Evolutionary conservation across 2,113 vertebrate species (phyloP).

Genomic region (Neogobius melanostomus): DNA sequence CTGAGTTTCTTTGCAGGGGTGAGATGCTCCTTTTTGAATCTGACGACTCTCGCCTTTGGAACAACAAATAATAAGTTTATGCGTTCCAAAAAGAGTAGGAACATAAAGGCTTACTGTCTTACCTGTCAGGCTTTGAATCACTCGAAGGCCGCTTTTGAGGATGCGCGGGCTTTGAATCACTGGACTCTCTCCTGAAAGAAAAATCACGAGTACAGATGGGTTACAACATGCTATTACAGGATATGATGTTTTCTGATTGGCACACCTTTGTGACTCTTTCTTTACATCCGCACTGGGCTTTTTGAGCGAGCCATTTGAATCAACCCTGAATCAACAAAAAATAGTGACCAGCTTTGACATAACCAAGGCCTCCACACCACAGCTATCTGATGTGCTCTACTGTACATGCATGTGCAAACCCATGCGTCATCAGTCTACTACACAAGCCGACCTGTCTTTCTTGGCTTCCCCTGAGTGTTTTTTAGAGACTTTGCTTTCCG

Average conservation of each 20-base stretch:
- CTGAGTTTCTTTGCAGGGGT: conserved; percentile 80
- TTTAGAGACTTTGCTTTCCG: conserved; percentile 68
- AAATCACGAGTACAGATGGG: conserved; percentile 10
- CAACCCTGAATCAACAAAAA: conserved; percentile 66
- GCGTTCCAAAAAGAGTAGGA: neutral
- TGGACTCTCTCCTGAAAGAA: conserved; percentile 70
- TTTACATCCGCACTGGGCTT: conserved; percentile 60
- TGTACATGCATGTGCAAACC: neutral
- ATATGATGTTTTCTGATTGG: conserved; percentile 12
- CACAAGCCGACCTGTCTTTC: conserved; percentile 72
- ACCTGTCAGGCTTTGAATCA: conserved; percentile 72
- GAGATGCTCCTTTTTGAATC: conserved; percentile 77
- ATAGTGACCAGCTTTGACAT: conserved; percentile 24
- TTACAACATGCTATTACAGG: neutral
- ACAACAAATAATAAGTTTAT: neutral
- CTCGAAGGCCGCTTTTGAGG: conserved; percentile 49
- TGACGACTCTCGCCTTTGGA: conserved; percentile 79
- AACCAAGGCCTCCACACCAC: neutral
- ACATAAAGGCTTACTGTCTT: conserved; percentile 10
- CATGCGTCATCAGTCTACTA: conserved; percentile 6
- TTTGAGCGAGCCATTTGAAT: conserved; percentile 68
- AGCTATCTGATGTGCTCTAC: neutral
- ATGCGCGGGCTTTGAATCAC: conserved; percentile 63
- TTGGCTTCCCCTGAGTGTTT: conserved; percentile 64
- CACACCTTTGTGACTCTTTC: conserved; percentile 77